Percentiles rank a stretch among this genome's conserved stretches.
Conservation (phyloP, 2,797 vertebrate species). For the Eulemur coronatus region DNA sequence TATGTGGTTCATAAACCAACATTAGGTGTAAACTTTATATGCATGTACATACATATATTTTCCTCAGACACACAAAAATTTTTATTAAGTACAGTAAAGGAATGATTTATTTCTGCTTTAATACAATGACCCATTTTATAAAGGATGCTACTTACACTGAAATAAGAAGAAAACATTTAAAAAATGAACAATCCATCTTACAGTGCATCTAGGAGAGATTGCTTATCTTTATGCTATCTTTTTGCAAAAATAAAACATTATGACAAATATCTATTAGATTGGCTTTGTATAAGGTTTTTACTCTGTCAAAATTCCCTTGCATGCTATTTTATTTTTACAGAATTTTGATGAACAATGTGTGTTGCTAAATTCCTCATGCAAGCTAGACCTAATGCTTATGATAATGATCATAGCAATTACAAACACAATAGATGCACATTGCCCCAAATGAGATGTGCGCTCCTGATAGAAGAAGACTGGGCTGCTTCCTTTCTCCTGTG, state of each 20-base stretch:
- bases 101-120: slow-evolving; percentile 76
- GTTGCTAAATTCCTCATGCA: slow-evolving; percentile 62
- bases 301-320: slow-evolving; percentile 60
- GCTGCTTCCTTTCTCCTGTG: slow-evolving; percentile 41
- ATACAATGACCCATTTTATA: slow-evolving; percentile 58
- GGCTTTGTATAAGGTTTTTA: slow-evolving; percentile 29
- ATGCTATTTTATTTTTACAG: slow-evolving; percentile 54
- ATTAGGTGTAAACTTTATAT: slow-evolving; percentile 41
- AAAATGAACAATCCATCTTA: slow-evolving; percentile 34
- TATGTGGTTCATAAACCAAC: slow-evolving; percentile 57
- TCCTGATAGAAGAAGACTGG: slow-evolving; percentile 64
- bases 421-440: slow-evolving; percentile 73
- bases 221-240: slow-evolving; percentile 16
- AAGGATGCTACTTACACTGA: slow-evolving; percentile 41
- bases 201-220: slow-evolving; percentile 42
- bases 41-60: slow-evolving; percentile 39
- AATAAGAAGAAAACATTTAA: slow-evolving; percentile 39
- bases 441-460: slow-evolving; percentile 74
- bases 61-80: slow-evolving; percentile 60
- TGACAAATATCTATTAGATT: neutral
- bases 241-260: slow-evolving; percentile 46
- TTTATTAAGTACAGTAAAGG: slow-evolving; percentile 74
- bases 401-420: slow-evolving; percentile 78
- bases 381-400: slow-evolving; percentile 62
- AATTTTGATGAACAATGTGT: slow-evolving; percentile 58